These are phyloP conservation scores for Coptodon rendalli DNA, from an alignment of 2,113 vertebrate genomes.

Conservation along the genomic window DNA sequence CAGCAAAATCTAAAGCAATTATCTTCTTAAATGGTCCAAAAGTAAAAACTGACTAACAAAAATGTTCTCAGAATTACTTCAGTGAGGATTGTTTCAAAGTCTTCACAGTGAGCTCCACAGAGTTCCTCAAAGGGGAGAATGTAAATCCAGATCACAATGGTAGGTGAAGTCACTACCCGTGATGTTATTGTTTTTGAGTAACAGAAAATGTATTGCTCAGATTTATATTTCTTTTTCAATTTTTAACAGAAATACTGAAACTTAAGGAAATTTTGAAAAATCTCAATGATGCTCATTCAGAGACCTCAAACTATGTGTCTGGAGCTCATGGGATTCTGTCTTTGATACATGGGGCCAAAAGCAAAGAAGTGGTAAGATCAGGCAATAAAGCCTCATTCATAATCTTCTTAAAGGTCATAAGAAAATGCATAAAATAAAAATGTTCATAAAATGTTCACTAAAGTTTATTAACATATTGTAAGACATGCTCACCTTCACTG, in stretches of 20 bases:
- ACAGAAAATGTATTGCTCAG: not conserved
- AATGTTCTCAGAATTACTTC: conserved; percentile 12
- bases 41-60: not conserved
- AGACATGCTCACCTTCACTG: not conserved
- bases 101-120: conserved; percentile 38
- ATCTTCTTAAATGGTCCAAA: too few relatives aligned
- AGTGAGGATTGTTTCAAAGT: not conserved
- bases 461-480: not conserved
- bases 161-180: not conserved
- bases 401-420: not conserved
- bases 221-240: not conserved
- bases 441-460: not conserved
- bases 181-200: not conserved
- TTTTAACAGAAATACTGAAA: not conserved
- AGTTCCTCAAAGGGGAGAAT: not conserved
- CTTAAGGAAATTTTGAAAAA: not conserved
- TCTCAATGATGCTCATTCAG: not conserved
- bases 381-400: not conserved
- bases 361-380: not conserved
- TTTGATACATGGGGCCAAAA: conserved; percentile 2
- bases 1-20: not conserved
- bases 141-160: not conserved
- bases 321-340: conserved; percentile 20
- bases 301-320: conserved; percentile 14
- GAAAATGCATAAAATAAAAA: not conserved